Evolutionary conservation across 1,140 invertebrate genomes (phyloP), one percentile per base, ranked within the genome.

Genomic region (Heliconius himera): DNA sequence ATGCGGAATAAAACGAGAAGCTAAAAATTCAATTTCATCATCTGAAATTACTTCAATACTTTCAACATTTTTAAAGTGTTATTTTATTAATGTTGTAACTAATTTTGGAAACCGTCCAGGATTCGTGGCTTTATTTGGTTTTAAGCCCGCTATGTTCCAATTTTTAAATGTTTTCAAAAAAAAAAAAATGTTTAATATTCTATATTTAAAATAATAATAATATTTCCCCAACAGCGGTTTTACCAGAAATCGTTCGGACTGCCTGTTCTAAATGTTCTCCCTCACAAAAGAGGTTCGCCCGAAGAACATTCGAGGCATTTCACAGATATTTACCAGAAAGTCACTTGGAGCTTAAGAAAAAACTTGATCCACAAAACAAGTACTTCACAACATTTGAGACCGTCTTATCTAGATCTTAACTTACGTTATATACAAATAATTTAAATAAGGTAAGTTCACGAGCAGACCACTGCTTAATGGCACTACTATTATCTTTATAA

Each of bases 211-310:
- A 51, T 0, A 26, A 26, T 66, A 2, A 70, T n/a, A 29, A 60
- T 49, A 36, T 70, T 49, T 76, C 29, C 0, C 9, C 26, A 29
- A 66, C 26, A 92, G 90, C 81, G 8, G 73, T 88, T 4, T 77
- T 92, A 36, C 89, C 89, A 2, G 89, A 92, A 87, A 81, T 91
- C n/a, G 81, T 91, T 8, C 73, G 26, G 4, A 88, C 89, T 16
- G 84, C 85, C 1, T 91, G 90, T 49, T 78, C 78, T 6, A 90
- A 89, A 82, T 92, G 90, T 72, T 84, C 87, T 26, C 84, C 87
- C 3, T 83, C 85, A 4, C 89, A 91, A 56, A 87, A 80, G 18
- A 81, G 86, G 16, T 85, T 92, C 33, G 86, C 88, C 6, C 70
- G 82, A 18, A 89, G 85, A 81, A 85, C 88, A 0, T 90, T 92